Evolutionary conservation across 2,113 vertebrate genomes (phyloP).

Genomic region (Colinus virginianus): DNA sequence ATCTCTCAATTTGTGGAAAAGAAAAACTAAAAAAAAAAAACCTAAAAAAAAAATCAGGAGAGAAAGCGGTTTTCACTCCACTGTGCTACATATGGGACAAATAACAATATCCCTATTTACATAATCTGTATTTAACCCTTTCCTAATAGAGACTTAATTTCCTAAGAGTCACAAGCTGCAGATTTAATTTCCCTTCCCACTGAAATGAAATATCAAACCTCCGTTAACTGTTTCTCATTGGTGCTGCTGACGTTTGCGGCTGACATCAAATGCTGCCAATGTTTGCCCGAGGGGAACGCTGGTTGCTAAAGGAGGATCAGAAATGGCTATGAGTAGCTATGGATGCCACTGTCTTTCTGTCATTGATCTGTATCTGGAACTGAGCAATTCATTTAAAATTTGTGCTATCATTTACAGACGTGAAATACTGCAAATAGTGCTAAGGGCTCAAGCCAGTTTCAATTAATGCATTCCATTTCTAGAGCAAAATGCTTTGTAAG

Average conservation of each 20-base stretch:
- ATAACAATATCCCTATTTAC: constrained; percentile 76
- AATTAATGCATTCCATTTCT: background rate
- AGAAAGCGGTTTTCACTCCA: constrained; percentile 58
- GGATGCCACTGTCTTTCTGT: background rate
- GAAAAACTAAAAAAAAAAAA: constrained; percentile 69
- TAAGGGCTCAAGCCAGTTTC: background rate
- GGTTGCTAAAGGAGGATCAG: background rate
- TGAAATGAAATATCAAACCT: constrained; percentile 49
- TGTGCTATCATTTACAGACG: background rate
- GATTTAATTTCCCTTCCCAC: constrained; percentile 69
- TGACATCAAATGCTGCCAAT: background rate
- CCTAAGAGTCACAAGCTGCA: constrained; percentile 61
- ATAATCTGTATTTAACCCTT: constrained; percentile 81
- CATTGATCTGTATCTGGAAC: background rate
- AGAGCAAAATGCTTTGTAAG: accelerated
- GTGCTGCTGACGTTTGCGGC: background rate
- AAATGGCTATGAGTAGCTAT: background rate
- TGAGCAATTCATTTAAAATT: background rate
- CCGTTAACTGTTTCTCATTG: background rate
- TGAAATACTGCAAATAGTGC: background rate
- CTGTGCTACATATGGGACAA: constrained; percentile 63
- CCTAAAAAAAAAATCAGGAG: constrained; percentile 12
- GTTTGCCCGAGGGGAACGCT: background rate
- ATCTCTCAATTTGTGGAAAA: constrained; percentile 86
- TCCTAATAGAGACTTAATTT: constrained; percentile 69